These are phyloP conservation scores for Odontothrips loti DNA, from an alignment of 2,888 invertebrate species.

Conservation along the genomic window DNA sequence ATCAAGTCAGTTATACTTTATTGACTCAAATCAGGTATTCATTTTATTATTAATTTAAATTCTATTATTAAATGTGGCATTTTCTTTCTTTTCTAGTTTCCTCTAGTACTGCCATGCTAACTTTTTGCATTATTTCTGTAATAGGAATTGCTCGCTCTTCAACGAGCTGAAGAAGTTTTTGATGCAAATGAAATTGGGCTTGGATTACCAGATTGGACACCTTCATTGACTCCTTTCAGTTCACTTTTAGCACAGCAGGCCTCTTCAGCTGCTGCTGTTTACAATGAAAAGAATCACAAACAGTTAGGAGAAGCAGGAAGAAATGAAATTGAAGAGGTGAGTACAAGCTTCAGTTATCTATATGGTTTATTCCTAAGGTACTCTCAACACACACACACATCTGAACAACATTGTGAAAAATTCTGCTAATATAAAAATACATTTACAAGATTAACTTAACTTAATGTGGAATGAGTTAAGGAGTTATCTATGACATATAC, in stretches of 20 bases:
- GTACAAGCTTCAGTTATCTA: neutral
- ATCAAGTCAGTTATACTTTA: conserved; percentile 58
- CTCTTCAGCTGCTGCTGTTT: conserved; percentile 41
- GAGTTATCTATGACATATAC: neutral
- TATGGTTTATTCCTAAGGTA: conserved; percentile 24
- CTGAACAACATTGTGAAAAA: conserved; percentile 9
- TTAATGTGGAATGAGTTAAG: neutral
- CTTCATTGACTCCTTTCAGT: conserved; percentile 50
- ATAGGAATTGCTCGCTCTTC: conserved; percentile 51
- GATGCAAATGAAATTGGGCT: conserved; percentile 45
- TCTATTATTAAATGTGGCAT: neutral
- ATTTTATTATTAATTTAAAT: conserved; percentile 33
- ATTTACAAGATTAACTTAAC: neutral
- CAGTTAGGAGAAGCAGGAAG: conserved; percentile 44
- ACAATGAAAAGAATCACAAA: conserved; percentile 43
- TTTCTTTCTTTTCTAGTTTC: neutral
- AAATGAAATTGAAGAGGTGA: conserved; percentile 13
- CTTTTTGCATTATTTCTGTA: conserved; percentile 30
- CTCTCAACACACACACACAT: conserved; percentile 28
- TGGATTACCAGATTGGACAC: conserved; percentile 40
- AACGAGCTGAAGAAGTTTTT: conserved; percentile 47
- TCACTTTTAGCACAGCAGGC: conserved; percentile 48
- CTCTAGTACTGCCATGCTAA: neutral
- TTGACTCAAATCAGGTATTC: conserved; percentile 57
- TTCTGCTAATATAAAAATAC: conserved; percentile 8